Percentiles rank a stretch among this genome's conserved stretches.
These are phyloP conservation scores for Grammomys surdaster DNA, from an alignment of 2,113 vertebrate species.

Conservation along the genomic window DNA sequence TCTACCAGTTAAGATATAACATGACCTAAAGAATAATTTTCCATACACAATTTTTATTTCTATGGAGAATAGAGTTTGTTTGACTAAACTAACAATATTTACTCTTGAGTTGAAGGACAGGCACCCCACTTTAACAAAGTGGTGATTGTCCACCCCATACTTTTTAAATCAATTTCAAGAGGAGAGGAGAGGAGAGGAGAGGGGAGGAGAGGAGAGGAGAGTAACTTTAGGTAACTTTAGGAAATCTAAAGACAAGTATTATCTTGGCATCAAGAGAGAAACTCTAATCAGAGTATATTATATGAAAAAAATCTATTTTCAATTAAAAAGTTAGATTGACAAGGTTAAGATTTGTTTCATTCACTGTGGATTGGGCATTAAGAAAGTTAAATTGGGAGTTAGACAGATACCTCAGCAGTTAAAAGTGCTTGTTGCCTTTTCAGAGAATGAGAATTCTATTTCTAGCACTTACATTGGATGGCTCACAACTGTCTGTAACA, in stretches of 20 bases:
- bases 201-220: no score
- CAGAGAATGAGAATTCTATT: not conserved
- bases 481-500: not conserved
- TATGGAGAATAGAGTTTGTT: not conserved
- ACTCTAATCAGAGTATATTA: not conserved
- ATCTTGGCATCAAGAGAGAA: not conserved
- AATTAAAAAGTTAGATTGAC: not conserved
- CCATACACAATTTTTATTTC: not conserved
- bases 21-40: not conserved
- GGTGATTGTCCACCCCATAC: not conserved
- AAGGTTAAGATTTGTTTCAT: not conserved
- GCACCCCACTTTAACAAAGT: not conserved
- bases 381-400: not conserved
- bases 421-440: not conserved
- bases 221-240: not conserved
- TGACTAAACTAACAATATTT: not conserved
- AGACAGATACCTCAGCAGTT: not conserved
- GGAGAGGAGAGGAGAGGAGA: no score
- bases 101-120: not conserved
- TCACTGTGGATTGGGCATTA: slow-evolving; percentile 19
- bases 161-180: not conserved
- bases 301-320: not conserved
- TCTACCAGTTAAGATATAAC: not conserved
- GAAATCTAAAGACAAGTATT: not conserved
- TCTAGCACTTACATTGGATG: not conserved